Evolutionary conservation across 2,113 vertebrate genomes (phyloP), one percentile per base, ranked within the genome.

Genomic region (Microtus richardsoni): DNA sequence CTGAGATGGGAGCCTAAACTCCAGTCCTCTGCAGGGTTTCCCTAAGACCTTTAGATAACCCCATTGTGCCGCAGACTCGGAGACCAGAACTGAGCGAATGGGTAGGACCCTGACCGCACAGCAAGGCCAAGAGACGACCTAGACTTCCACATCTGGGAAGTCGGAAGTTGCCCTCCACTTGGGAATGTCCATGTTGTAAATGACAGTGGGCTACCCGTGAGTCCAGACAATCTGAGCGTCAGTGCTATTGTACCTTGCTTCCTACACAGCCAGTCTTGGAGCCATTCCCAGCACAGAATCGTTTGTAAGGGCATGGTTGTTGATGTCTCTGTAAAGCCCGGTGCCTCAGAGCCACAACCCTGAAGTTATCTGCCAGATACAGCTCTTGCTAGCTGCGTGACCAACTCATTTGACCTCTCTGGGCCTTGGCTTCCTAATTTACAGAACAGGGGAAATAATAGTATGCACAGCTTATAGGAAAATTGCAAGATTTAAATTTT

Each of bases 61-160:
- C 12, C 3, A 54, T 8, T 1, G 14, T 24, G 64, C 19, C 0
- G 0, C 2, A 17, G 33, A 44, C 47, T 33, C 41, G 13, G 17
- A 30, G 62, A 41, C 6, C 58, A 22, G 6, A n/a, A 30, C 2
- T 44, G 80, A n/a, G 30, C 14, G 49, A 36, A n/a, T 10, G 9
- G 54, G n/a, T 89, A 36, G 60, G 68, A 39, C 39, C 12, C 58
- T 64, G 22, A 10, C 21, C 16, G 33, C 14, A 0, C 4, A 49
- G 58, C 0, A 10, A 73, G 49, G 83, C 49, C 44, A 47, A 33
- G 39, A 77, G 33, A 17, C 0, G 16, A 68, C 54, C 44, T 12
- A 44, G 39, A 68, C 5, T 41, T 49, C 39, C 1, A 41, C 28
- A 36, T 33, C 17, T 62, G 71, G 17, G 19, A 74, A 17, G 16